Evolutionary conservation across 2,113 vertebrate species (phyloP).

Genomic region (Poecilia latipinna): DNA sequence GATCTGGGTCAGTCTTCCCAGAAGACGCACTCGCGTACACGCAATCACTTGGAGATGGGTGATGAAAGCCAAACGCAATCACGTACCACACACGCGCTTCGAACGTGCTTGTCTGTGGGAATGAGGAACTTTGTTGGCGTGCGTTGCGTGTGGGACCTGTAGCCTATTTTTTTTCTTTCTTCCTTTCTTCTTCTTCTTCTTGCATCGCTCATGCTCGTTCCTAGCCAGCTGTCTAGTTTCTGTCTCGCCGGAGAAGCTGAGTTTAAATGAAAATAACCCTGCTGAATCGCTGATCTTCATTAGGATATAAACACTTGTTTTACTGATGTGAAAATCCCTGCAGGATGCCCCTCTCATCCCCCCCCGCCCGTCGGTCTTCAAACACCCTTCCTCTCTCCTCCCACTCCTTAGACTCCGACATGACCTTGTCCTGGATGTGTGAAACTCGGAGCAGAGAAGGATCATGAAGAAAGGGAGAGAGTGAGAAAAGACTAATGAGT

Average conservation of each 20-base stretch:
- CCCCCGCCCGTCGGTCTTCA: constrained; percentile 1
- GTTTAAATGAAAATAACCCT: constrained; percentile 45
- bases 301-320: constrained; percentile 25
- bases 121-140: constrained; percentile 41
- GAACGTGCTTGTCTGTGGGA: constrained; percentile 15
- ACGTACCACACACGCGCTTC: constrained; percentile 51
- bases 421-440: constrained; percentile 68
- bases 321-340: constrained; percentile 32
- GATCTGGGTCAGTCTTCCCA: constrained; percentile 65
- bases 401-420: constrained; percentile 52
- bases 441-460: constrained; percentile 44
- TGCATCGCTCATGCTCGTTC: neutral
- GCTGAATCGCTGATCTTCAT: constrained; percentile 27
- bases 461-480: constrained; percentile 43
- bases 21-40: constrained; percentile 24
- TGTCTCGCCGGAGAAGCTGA: constrained; percentile 9
- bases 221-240: neutral
- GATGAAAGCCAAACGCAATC: constrained; percentile 79
- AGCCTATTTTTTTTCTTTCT: neutral
- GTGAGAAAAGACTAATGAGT: constrained; percentile 67
- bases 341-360: constrained; percentile 14
- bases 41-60: constrained; percentile 40
- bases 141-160: constrained; percentile 20
- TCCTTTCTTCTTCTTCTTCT: neutral
- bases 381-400: constrained; percentile 28